phyloP scores from a whole-genome alignment of 2,888 invertebrate genomes.

The Steromphala cineraria region DNA sequence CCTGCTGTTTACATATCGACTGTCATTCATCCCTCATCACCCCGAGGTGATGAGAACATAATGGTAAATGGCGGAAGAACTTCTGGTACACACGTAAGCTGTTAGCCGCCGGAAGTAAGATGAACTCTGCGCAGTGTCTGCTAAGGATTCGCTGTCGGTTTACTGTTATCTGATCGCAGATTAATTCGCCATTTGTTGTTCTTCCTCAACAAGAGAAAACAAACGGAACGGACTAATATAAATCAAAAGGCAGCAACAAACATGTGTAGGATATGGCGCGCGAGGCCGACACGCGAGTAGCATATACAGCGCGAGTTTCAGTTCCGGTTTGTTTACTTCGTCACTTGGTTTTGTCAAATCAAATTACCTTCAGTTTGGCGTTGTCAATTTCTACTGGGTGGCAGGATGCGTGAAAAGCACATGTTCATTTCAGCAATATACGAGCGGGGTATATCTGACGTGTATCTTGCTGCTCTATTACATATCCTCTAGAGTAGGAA shows the following conservation, averaged over 20 bases:
- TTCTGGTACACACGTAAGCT: no score
- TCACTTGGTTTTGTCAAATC: slow-evolving; percentile 35
- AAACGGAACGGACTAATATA: slow-evolving; percentile 23
- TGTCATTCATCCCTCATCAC: no score
- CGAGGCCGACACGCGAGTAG: not conserved
- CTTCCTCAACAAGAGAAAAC: slow-evolving; percentile 19
- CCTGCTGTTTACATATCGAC: no score
- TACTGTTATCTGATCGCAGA: slow-evolving; percentile 12
- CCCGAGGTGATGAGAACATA: no score
- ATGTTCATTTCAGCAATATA: slow-evolving; percentile 11
- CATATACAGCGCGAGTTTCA: slow-evolving; percentile 15
- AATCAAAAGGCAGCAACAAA: slow-evolving; percentile 18
- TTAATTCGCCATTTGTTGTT: slow-evolving; percentile 22
- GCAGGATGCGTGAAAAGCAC: slow-evolving; percentile 12
- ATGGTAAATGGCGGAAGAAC: no score
- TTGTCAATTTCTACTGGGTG: slow-evolving; percentile 25
- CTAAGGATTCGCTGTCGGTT: not conserved
- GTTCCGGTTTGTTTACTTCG: slow-evolving; percentile 24
- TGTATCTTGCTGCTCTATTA: not conserved
- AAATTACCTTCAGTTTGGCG: slow-evolving; percentile 24
- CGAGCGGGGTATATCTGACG: not conserved
- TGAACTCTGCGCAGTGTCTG: slow-evolving; percentile 5
- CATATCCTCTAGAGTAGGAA: not conserved
- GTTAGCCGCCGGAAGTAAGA: no score
- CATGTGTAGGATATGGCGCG: not conserved